These are phyloP conservation scores for Malurus elegans DNA, from an alignment of 2,113 vertebrate genomes.

Conservation along the genomic window DNA sequence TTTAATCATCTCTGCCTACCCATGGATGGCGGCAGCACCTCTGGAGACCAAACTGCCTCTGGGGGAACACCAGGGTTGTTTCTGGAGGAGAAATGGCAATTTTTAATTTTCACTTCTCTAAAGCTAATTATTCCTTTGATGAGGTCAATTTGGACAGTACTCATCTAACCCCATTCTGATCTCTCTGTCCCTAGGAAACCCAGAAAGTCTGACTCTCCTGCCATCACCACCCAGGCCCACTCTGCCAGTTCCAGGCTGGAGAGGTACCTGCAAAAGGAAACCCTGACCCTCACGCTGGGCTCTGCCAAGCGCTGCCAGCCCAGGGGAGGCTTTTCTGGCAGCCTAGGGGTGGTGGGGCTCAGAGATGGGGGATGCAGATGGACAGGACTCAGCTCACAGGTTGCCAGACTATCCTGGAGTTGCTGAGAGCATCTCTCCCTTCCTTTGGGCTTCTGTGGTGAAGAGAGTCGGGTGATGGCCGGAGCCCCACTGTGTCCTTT, in stretches of 20 bases:
- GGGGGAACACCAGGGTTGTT: not conserved
- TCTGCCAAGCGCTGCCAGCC: not conserved
- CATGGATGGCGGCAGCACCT: fast-evolving
- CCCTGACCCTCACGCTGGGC: fast-evolving
- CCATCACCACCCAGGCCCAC: slow-evolving; percentile 19
- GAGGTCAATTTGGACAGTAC: not conserved
- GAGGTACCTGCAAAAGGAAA: slow-evolving; percentile 62
- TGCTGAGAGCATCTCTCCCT: not conserved
- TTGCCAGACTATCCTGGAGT: not conserved
- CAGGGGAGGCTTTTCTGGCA: not conserved
- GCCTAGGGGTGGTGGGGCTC: not conserved
- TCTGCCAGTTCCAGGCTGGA: slow-evolving; percentile 42
- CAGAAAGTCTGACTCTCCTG: not conserved
- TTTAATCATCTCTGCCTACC: not conserved
- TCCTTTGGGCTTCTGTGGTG: not conserved
- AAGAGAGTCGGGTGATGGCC: not conserved
- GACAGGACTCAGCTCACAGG: not conserved
- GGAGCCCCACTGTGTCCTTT: fast-evolving
- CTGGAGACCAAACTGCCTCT: not conserved
- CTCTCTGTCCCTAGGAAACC: not conserved
- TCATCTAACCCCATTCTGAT: not conserved
- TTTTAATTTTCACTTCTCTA: not conserved
- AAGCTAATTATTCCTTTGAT: not conserved
- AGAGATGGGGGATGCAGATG: not conserved
- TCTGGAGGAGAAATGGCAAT: not conserved